Base-by-base conservation (phyloP, 2,888 invertebrate genomes). In the Nephrocerus scutellatus region DNA sequence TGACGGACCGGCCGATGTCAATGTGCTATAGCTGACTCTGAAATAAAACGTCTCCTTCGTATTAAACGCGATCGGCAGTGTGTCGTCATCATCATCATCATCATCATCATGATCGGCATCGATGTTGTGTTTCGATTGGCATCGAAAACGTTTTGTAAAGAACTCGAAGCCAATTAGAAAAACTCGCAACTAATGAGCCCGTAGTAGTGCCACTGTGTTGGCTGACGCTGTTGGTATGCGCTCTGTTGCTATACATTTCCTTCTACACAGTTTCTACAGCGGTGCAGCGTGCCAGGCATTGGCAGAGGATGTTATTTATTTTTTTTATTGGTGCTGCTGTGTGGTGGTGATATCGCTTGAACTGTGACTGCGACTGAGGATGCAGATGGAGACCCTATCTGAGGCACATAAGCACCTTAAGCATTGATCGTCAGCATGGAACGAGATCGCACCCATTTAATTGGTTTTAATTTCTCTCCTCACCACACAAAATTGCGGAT, bases 391-490 rank as follows among this genome's bases (percentile, higher is more conserved):
- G n/a, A n/a, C n/a, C n/a, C n/a, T n/a, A n/a, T n/a, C n/a, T n/a
- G n/a, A n/a, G n/a, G n/a, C n/a, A n/a, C n/a, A n/a, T n/a, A n/a
- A n/a, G n/a, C n/a, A n/a, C n/a, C n/a, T n/a, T n/a, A n/a, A n/a
- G 35, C 41, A 29, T 12, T 29, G 36, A 12, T 30, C 22, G 23
- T 36, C 12, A 23, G 29, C 30, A 30, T 6, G 12, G 19, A 34
- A 12, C 30, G 43, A 47, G 53, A 53, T 53, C 52, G 53, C 54
- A 52, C 54, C 53, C 52, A 50, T 55, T 55, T 55, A 55, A 55
- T 55, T 55, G 54, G 54, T 52, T 55, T 55, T 55, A 55, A 55
- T 55, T 55, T 55, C 53, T 51, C 50, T 50, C 43, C 49, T 44
- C 47, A 46, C 44, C 49, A 47, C 36, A 31, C 21, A 25, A 25